These are phyloP conservation scores for Drosophila baimaii DNA, from an alignment of 1,140 invertebrate genomes.

Conservation along the genomic window DNA sequence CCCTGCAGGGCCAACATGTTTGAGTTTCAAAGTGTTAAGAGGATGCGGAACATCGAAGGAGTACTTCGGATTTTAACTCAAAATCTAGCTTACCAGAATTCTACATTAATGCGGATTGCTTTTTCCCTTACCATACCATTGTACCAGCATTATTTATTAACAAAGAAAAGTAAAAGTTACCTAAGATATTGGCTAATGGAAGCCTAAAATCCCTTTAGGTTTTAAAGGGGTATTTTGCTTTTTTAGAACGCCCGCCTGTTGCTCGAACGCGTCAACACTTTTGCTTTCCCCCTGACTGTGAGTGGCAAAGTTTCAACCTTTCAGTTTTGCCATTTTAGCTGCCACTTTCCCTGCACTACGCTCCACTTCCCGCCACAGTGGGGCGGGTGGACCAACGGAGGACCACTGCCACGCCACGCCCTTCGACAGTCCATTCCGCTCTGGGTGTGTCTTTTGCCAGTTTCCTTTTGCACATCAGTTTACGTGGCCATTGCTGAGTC, in stretches of 20 bases:
- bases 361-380: background rate
- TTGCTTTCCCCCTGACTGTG: constrained; percentile 28
- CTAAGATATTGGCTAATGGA: too few species aligned
- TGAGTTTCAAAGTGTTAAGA: background rate
- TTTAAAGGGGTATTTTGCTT: constrained; percentile 17
- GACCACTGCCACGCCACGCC: background rate
- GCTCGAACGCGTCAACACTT: constrained; percentile 39
- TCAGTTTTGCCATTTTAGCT: constrained; percentile 48
- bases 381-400: background rate
- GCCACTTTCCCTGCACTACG: constrained; percentile 49
- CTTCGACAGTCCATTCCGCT: constrained; percentile 17
- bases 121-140: background rate
- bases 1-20: background rate
- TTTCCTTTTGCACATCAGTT: constrained; percentile 44
- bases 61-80: background rate
- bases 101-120: too few species aligned
- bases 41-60: too few species aligned
- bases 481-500: constrained; percentile 30
- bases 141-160: too few species aligned
- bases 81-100: background rate
- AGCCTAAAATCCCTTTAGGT: background rate
- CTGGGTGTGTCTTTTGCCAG: constrained; percentile 14
- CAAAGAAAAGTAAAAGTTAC: background rate
- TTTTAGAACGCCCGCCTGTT: constrained; percentile 22
- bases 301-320: constrained; percentile 39